Percentiles rank a stretch among this genome's conserved stretches.
phyloP scores from a whole-genome alignment of 2,113 vertebrate species.

The Fregetta grallaria region DNA sequence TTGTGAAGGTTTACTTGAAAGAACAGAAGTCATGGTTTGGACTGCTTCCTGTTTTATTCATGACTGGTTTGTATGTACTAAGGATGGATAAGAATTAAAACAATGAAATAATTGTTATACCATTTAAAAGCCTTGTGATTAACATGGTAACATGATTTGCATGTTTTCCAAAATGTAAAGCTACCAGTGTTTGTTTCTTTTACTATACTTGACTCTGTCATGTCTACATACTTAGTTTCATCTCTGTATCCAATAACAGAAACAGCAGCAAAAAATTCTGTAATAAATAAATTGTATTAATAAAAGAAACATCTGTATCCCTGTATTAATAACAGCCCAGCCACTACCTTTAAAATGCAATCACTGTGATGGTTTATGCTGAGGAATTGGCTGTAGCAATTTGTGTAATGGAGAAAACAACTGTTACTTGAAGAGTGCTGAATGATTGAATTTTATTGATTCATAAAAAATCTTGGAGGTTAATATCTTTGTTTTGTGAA shows the following conservation, averaged over 20 bases:
- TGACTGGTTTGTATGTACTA: neutral
- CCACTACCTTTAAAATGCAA: neutral
- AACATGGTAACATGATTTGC: neutral
- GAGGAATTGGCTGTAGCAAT: neutral
- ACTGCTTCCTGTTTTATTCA: neutral
- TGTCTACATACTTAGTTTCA: neutral
- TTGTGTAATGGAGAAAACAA: constrained; percentile 10
- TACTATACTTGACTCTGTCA: neutral
- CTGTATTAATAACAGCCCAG: neutral
- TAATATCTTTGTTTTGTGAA: constrained; percentile 39
- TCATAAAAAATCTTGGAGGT: constrained; percentile 12
- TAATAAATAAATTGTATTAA: neutral
- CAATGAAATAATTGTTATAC: neutral
- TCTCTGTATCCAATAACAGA: neutral
- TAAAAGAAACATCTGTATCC: neutral
- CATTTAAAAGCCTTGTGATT: neutral
- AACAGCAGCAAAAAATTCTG: neutral
- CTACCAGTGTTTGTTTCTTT: neutral
- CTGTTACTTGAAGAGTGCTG: neutral
- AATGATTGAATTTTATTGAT: constrained; percentile 3
- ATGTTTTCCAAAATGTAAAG: neutral
- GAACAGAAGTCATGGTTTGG: neutral
- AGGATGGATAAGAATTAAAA: neutral
- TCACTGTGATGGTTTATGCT: neutral
- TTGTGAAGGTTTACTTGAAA: neutral